A percentile compares a stretch with the other conserved stretches of the same genome.
phyloP scores from a whole-genome alignment of 2,797 vertebrate species.

The Adelosebastes latens region DNA sequence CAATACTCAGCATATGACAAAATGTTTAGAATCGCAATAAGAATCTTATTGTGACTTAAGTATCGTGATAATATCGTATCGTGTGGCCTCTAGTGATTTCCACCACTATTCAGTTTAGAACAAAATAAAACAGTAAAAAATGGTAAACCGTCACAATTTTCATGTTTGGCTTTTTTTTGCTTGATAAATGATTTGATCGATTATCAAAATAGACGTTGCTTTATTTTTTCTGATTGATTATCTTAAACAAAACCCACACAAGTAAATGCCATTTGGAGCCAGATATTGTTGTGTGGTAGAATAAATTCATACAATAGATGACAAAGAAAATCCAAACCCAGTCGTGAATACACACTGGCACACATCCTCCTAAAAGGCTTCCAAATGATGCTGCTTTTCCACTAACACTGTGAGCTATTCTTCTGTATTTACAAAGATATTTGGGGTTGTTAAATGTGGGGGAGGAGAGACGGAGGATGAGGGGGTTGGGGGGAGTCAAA shows the following conservation, averaged over 20 bases:
- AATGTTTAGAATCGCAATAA: too few relatives aligned
- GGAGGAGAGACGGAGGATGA: conserved; percentile 5
- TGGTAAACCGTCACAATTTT: not conserved
- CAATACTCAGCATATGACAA: too few relatives aligned
- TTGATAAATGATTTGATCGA: not conserved
- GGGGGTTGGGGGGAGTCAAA: conserved; percentile 15
- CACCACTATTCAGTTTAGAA: not conserved
- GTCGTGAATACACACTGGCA: not conserved
- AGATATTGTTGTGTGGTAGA: not conserved
- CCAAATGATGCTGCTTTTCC: conserved; percentile 55
- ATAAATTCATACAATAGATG: not conserved
- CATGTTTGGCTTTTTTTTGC: not conserved
- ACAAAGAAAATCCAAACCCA: not conserved
- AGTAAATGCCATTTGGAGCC: not conserved
- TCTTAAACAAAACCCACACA: not conserved
- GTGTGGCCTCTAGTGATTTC: too few relatives aligned
- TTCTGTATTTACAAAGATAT: conserved; percentile 51
- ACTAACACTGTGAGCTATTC: conserved; percentile 36
- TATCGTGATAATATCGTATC: too few relatives aligned
- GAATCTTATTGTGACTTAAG: too few relatives aligned
- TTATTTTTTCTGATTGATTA: not conserved
- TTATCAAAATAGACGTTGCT: not conserved
- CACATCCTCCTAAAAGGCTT: conserved; percentile 22
- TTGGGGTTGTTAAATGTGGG: conserved; percentile 44
- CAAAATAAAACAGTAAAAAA: not conserved